Evolutionary conservation across 2,113 vertebrate genomes (phyloP), one percentile per base, ranked within the genome.

Genomic region (Tauraco erythrolophus): DNA sequence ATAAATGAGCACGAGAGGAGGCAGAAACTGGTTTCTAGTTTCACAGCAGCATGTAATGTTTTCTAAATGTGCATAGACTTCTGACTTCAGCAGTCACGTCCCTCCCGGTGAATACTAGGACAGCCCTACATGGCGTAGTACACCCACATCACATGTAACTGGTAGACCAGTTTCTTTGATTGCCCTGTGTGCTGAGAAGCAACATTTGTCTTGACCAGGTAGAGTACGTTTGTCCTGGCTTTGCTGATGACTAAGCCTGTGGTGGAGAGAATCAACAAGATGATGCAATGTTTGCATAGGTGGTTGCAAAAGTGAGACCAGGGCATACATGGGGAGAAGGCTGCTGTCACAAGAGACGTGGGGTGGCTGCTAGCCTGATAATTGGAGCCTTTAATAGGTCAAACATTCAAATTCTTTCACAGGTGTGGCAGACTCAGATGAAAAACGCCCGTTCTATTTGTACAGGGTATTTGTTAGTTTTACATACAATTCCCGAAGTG

Each of bases 311-410:
- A 77, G 11, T 18, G 39, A 41, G 31, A 72, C 3, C 39, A 33
- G 39, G 50, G 8, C 8, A 0, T 28, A 14, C 4, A 0, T 12
- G 5, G 7, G 19, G 30, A 45, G 56, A 45, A 58, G 28, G 14
- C 54, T 51, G 0, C 22, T 84, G 43, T 58, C 51, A 33, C 0
- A 0, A 23, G 65, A 61, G 9, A 30, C 2, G 2, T 1, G 53
- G 27, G 5, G 15, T 62, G 21, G 18, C 35, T 72, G 24, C 23
- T 75, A 39, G 50, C 12, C 53, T 58, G 23, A 4, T 57, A 64
- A 41, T 2, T 53, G 19, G n/a, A 81, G 23, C 23, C 56, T 82
- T 48, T 85, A 58, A 22, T 25, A n/a, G 41, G 10, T 66, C 45
- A 48, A 50, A 22, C 30, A 33, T 14, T 54, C 48, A 41, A 1